Conservation (phyloP, 2,113 vertebrate species). For the Empidonax alnorum region DNA sequence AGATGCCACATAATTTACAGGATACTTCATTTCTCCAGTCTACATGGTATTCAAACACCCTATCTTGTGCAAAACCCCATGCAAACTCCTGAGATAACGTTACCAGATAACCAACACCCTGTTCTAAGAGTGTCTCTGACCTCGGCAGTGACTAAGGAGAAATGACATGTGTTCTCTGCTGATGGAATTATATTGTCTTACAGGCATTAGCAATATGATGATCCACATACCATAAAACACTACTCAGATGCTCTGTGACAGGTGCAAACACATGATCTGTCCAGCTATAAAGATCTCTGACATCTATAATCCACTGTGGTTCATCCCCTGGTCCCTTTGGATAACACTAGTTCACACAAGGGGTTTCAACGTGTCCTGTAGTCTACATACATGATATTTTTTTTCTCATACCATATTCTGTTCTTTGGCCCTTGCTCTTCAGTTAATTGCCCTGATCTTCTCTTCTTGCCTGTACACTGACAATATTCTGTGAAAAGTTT, state of each 20-base stretch:
- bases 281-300: slow-evolving; percentile 1
- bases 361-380: neutral
- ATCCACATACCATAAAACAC: slow-evolving; percentile 32
- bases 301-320: neutral
- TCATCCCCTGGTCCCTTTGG: neutral
- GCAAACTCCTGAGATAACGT: neutral
- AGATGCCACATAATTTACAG: neutral
- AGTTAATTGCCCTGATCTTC: neutral
- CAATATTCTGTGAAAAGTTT: neutral
- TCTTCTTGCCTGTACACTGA: neutral
- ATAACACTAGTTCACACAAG: neutral
- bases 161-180: slow-evolving; percentile 4
- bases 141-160: slow-evolving; percentile 35
- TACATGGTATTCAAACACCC: neutral
- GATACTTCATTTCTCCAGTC: neutral
- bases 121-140: slow-evolving; percentile 19
- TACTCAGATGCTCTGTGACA: slow-evolving; percentile 36
- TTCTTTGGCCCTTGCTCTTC: neutral
- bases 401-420: neutral
- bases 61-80: neutral
- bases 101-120: neutral
- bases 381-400: neutral
- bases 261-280: slow-evolving; percentile 58
- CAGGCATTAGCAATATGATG: slow-evolving; percentile 46
- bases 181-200: slow-evolving; percentile 49